Evolutionary conservation across 2,113 vertebrate species (phyloP).

Genomic region (Pagrus major): DNA sequence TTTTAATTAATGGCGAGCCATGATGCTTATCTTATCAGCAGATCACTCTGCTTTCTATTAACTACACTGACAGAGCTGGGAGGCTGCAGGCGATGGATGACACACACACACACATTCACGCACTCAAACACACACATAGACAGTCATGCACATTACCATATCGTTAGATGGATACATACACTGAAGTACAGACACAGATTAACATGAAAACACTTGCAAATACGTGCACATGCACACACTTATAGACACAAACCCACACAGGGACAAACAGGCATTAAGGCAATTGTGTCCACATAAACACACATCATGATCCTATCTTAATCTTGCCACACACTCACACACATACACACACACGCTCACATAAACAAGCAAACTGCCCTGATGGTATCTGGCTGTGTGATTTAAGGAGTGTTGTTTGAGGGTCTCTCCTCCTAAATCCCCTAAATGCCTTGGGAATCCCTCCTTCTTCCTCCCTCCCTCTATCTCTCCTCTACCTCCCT

Average conservation of each 20-base stretch:
- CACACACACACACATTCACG: constrained; percentile 30
- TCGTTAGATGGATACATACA: constrained; percentile 3
- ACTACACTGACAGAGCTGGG: constrained; percentile 69
- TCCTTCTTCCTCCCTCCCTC: constrained; percentile 53
- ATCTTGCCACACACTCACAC: constrained; percentile 54
- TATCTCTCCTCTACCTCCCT: constrained; percentile 58
- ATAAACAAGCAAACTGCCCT: constrained; percentile 63
- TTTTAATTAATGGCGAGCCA: constrained; percentile 84
- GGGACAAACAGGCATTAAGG: constrained; percentile 34
- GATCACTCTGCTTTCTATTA: constrained; percentile 82
- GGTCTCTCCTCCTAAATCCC: constrained; percentile 80
- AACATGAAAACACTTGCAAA: constrained; percentile 13
- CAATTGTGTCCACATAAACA: constrained; percentile 53
- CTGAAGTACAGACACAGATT: constrained; percentile 5
- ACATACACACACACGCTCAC: constrained; percentile 44
- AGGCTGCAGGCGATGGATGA: constrained; percentile 65
- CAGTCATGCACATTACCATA: constrained; percentile 31
- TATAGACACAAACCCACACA: constrained; percentile 18
- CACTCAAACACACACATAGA: constrained; percentile 23
- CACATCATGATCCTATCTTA: constrained; percentile 68
- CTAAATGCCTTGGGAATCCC: constrained; percentile 78
- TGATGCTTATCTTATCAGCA: constrained; percentile 84
- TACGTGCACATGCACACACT: constrained; percentile 6
- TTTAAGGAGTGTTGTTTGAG: constrained; percentile 76
- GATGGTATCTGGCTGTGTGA: constrained; percentile 78